These are phyloP conservation scores for Drosophila monieri DNA, from an alignment of 2,888 invertebrate species.

Conservation along the genomic window DNA sequence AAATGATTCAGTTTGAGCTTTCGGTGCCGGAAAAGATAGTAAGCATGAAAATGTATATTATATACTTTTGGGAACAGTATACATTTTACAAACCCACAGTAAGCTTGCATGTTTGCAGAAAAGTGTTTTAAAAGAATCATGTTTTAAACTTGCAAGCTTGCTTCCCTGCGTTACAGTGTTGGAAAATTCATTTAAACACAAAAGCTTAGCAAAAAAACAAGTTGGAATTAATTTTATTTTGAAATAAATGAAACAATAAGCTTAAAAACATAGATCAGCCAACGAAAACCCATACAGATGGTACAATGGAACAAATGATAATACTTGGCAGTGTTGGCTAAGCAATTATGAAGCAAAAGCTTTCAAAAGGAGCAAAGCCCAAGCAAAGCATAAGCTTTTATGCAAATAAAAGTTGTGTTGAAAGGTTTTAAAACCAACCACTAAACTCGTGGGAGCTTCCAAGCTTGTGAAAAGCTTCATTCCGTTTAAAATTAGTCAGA, in stretches of 20 bases:
- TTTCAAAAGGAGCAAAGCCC: not conserved
- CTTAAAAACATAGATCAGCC: not conserved
- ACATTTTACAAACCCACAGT: not conserved
- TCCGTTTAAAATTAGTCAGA: not conserved
- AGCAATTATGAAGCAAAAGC: not conserved
- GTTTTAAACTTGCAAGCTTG: not conserved
- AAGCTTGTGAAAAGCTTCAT: not conserved
- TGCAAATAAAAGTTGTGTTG: not conserved
- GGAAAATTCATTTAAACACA: not conserved
- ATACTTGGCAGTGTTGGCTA: not conserved
- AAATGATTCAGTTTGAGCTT: not conserved
- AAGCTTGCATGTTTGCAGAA: not conserved
- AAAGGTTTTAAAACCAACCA: constrained; percentile 16
- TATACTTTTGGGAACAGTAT: not conserved
- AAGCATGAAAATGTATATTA: not conserved
- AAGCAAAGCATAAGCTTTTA: constrained; percentile 2
- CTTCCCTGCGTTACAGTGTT: not conserved
- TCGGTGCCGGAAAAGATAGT: too few species aligned
- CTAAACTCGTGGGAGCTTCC: constrained; percentile 10
- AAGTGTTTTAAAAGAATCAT: too few species aligned
- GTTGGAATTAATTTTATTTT: not conserved
- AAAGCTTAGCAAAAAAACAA: not conserved
- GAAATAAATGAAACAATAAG: not conserved
- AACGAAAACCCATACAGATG: too few species aligned
- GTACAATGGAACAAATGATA: too few species aligned